Evolutionary conservation across 1,140 invertebrate species (phyloP).

Genomic region (Scylla paramamosain): DNA sequence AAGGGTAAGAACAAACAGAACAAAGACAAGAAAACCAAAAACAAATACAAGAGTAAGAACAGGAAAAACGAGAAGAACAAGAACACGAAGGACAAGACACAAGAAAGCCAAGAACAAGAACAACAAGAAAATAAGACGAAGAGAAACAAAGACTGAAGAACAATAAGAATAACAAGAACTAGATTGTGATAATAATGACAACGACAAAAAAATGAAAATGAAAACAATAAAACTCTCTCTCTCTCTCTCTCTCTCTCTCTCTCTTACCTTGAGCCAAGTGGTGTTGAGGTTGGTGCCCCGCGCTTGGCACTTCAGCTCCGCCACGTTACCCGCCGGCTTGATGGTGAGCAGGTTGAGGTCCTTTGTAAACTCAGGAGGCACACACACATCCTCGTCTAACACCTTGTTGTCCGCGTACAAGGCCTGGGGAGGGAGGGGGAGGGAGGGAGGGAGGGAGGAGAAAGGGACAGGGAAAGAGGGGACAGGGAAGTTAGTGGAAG

Average conservation of each 20-base stretch:
- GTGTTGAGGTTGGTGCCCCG: conserved; percentile 85
- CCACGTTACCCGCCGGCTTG: conserved; percentile 86
- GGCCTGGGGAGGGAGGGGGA: conserved; percentile 39
- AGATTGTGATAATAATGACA: too few species aligned
- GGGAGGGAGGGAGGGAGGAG: neutral
- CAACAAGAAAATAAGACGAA: too few species aligned
- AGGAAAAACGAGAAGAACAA: too few species aligned
- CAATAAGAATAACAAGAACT: too few species aligned
- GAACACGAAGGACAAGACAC: too few species aligned
- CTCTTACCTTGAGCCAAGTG: conserved; percentile 86
- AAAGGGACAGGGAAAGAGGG: neutral
- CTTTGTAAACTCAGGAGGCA: conserved; percentile 82
- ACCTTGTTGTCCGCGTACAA: conserved; percentile 68
- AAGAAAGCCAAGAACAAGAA: too few species aligned
- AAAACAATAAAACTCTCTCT: too few species aligned
- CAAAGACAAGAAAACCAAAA: neutral
- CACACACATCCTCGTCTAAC: conserved; percentile 27
- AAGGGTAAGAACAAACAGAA: neutral
- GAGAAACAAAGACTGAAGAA: too few species aligned
- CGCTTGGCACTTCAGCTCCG: conserved; percentile 85
- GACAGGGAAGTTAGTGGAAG: neutral
- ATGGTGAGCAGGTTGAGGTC: conserved; percentile 80
- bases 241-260: too few species aligned
- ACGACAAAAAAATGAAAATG: too few species aligned
- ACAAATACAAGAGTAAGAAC: too few species aligned